These are phyloP conservation scores for Pyralis farinalis DNA, from an alignment of 2,888 invertebrate species.

Conservation along the genomic window DNA sequence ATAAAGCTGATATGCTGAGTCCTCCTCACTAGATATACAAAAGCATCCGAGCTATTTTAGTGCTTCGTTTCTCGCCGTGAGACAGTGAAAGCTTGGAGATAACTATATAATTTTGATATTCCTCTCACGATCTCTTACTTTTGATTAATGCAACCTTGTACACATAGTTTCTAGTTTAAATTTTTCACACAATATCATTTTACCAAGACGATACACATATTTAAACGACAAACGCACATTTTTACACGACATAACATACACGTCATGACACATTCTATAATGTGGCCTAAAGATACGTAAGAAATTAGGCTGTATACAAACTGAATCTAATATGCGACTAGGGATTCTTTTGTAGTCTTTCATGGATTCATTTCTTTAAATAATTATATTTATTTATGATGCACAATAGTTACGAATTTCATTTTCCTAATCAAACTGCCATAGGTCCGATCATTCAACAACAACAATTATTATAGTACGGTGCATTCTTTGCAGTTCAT, in stretches of 20 bases:
- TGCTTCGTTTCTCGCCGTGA: constrained; percentile 35
- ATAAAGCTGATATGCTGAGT: constrained; percentile 27
- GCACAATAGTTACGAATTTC: too few relatives aligned
- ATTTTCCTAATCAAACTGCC: background rate
- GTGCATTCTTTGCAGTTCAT: constrained; percentile 5
- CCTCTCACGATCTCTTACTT: constrained; percentile 56
- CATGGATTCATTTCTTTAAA: too few relatives aligned
- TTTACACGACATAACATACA: too few relatives aligned
- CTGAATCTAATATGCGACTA: too few relatives aligned
- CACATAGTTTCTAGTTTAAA: constrained; percentile 25
- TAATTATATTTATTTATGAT: too few relatives aligned
- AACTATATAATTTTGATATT: constrained; percentile 40
- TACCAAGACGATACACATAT: too few relatives aligned
- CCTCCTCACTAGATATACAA: constrained; percentile 22
- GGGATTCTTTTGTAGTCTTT: too few relatives aligned
- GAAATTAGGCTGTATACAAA: too few relatives aligned
- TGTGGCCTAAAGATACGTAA: too few relatives aligned
- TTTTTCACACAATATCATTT: constrained; percentile 4
- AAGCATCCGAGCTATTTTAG: constrained; percentile 22
- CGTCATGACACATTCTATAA: too few relatives aligned
- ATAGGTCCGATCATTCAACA: constrained; percentile 10
- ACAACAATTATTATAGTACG: constrained; percentile 12
- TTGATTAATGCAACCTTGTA: constrained; percentile 34
- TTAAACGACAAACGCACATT: too few relatives aligned
- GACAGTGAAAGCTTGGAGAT: constrained; percentile 60